phyloP scores from a whole-genome alignment of 2,888 invertebrate species.

The Caenorhabditis parvicauda region DNA sequence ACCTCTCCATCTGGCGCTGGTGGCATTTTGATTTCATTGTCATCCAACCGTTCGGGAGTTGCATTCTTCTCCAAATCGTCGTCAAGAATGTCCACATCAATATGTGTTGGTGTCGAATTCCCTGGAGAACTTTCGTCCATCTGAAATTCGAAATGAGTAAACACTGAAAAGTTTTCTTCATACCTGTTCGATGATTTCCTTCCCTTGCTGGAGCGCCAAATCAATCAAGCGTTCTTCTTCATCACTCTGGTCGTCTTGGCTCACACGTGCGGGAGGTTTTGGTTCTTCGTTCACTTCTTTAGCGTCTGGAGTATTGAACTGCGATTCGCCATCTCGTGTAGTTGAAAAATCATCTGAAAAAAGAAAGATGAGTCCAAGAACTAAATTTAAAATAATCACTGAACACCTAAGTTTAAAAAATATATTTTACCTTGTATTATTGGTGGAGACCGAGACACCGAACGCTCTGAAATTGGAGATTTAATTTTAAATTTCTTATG shows the following conservation, averaged over 20 bases:
- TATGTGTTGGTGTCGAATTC: slow-evolving; percentile 10
- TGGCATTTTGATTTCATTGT: slow-evolving; percentile 13
- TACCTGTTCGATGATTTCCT: slow-evolving; percentile 5
- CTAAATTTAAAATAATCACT: not conserved
- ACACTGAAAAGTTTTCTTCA: not conserved
- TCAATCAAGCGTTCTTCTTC: slow-evolving; percentile 35
- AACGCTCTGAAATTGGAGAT: too few species aligned
- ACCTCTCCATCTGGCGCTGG: slow-evolving; percentile 18
- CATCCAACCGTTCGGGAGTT: not conserved
- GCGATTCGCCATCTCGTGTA: not conserved
- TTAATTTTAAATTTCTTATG: too few species aligned
- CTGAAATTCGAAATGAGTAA: not conserved
- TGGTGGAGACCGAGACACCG: too few species aligned
- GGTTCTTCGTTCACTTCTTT: slow-evolving; percentile 23
- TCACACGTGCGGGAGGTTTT: slow-evolving; percentile 22
- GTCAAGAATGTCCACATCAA: not conserved
- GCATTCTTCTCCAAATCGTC: too few species aligned
- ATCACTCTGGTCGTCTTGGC: slow-evolving; percentile 23
- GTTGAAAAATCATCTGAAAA: slow-evolving; percentile 15
- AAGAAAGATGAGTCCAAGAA: slow-evolving; percentile 14
- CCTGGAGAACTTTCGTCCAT: not conserved
- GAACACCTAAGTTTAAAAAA: too few species aligned
- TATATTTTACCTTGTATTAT: too few species aligned
- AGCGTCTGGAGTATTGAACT: slow-evolving; percentile 7
- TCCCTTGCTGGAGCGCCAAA: slow-evolving; percentile 19